These are phyloP conservation scores for Megalopta genalis DNA, from an alignment of 1,140 invertebrate species.

Conservation along the genomic window DNA sequence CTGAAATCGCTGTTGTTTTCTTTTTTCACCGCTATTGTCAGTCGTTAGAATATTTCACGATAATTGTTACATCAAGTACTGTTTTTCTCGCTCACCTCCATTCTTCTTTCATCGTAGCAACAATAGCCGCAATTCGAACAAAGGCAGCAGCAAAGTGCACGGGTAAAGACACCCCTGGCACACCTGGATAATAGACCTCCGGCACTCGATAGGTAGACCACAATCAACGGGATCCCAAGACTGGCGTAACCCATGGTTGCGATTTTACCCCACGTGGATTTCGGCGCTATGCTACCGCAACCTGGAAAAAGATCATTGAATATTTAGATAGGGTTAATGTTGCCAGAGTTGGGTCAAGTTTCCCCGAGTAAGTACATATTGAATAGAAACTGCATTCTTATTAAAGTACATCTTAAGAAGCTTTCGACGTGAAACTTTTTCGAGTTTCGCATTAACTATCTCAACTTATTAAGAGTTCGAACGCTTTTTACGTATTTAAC, in stretches of 20 bases:
- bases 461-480: no score
- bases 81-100: conserved; percentile 80
- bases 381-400: no score
- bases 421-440: no score
- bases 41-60: not conserved
- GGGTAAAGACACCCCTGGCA: conserved; percentile 92
- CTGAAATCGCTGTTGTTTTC: no score
- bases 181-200: conserved; percentile 91
- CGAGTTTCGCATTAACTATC: no score
- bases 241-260: conserved; percentile 94
- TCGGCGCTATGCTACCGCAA: conserved; percentile 92
- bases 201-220: conserved; percentile 92
- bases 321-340: not conserved
- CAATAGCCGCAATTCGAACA: conserved; percentile 92
- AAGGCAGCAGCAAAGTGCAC: conserved; percentile 89
- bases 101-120: conserved; percentile 90
- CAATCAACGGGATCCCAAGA: conserved; percentile 93
- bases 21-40: no score
- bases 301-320: conserved; percentile 81
- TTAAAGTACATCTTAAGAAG: no score
- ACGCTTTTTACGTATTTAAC: no score
- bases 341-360: no score
- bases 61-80: not conserved
- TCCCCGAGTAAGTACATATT: no score
- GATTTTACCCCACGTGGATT: conserved; percentile 89